phyloP scores from a whole-genome alignment of 2,888 invertebrate species.

The Amblyjoppa fuscipennis region DNA sequence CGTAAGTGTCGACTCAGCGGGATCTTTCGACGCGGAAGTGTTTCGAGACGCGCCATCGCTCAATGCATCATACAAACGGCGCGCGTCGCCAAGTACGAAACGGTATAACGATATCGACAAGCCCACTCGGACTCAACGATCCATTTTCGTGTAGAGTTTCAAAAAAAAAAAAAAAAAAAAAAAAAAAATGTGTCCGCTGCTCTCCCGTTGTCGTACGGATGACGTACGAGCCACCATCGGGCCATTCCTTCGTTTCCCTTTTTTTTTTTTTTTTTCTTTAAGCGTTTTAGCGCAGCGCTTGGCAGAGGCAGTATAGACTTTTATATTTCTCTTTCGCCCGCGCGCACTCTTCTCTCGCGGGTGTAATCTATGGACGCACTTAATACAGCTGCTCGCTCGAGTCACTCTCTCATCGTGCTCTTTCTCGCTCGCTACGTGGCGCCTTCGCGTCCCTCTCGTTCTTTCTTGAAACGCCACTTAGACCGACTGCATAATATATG shows the following conservation, averaged over 20 bases:
- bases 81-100: background rate
- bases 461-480: conserved; percentile 79
- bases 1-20: conserved; percentile 33
- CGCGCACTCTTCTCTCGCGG: conserved; percentile 56
- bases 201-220: conserved; percentile 70
- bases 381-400: conserved; percentile 83
- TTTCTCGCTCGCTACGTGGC: conserved; percentile 75
- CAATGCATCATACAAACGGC: background rate
- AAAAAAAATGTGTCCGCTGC: conserved; percentile 61
- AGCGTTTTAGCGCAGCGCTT: conserved; percentile 79
- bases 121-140: conserved; percentile 49
- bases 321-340: conserved; percentile 64
- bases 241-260: conserved; percentile 73
- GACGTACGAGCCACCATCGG: conserved; percentile 77
- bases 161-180: conserved; percentile 54
- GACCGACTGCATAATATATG: conserved; percentile 82
- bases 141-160: conserved; percentile 56
- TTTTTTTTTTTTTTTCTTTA: conserved; percentile 75
- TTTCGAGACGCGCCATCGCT: background rate
- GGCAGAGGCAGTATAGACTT: conserved; percentile 57
- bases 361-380: conserved; percentile 84
- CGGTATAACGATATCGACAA: conserved; percentile 46
- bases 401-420: conserved; percentile 72
- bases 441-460: conserved; percentile 70
- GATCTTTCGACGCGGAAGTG: conserved; percentile 27